Evolutionary conservation across 2,888 invertebrate species (phyloP).

Genomic region (Epiblema foenella): DNA sequence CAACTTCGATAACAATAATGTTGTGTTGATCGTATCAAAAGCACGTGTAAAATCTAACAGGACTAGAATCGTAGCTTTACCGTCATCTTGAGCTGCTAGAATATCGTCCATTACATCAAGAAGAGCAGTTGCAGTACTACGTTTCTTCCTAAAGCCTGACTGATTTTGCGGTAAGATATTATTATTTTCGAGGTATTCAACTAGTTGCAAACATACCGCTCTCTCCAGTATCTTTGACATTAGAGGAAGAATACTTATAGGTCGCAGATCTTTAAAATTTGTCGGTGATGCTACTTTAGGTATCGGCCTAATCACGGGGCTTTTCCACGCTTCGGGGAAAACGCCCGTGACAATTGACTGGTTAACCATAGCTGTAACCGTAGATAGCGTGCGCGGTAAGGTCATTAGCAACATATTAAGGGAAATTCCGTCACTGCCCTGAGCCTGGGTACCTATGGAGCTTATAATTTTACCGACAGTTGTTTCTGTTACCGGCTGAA

Average conservation of each 20-base stretch:
- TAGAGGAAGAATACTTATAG: neutral
- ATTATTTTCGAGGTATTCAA: conserved; percentile 4
- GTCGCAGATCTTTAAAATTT: neutral
- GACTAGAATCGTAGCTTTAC: too few relatives aligned
- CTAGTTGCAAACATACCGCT: neutral
- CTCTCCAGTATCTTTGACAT: conserved; percentile 6
- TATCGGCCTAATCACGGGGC: neutral
- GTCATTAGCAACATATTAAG: too few relatives aligned
- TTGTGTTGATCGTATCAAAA: neutral
- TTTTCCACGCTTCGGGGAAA: conserved; percentile 6
- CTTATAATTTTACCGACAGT: too few relatives aligned
- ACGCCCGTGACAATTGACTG: conserved; percentile 4
- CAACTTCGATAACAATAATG: neutral
- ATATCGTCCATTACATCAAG: neutral
- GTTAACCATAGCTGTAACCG: neutral
- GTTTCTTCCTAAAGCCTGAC: neutral
- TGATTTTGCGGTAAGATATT: neutral
- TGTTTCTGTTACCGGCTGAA: too few relatives aligned
- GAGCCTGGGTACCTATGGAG: too few relatives aligned
- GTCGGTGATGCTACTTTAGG: conserved; percentile 1
- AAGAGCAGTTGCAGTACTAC: conserved; percentile 4
- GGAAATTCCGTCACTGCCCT: too few relatives aligned
- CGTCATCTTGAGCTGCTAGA: too few relatives aligned
- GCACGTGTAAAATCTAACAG: neutral
- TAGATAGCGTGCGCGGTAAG: too few relatives aligned